A percentile compares a stretch with the other conserved stretches of the same genome.
Conservation (phyloP, 2,797 vertebrate genomes). For the Brotula barbata region DNA sequence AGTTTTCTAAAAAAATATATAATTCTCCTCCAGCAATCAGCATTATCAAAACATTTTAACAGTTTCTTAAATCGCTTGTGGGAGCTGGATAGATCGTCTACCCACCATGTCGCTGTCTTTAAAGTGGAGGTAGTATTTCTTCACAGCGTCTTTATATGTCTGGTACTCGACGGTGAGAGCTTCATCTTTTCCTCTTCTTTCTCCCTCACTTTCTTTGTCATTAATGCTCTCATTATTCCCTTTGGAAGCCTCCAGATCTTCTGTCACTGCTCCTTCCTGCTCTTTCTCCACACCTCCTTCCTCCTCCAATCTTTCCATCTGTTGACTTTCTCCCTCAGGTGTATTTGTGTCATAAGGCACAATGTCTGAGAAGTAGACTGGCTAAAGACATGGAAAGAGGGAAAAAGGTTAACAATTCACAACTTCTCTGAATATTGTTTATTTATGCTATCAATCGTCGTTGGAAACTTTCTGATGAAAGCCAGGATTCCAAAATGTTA, state of each 20-base stretch:
- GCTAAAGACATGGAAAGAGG: conserved; percentile 68
- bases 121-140: conserved; percentile 82
- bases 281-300: conserved; percentile 8
- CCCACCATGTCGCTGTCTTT: conserved; percentile 87
- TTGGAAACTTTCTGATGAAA: no score
- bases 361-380: conserved; percentile 84
- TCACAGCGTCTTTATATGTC: conserved; percentile 79
- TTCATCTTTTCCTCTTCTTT: conserved; percentile 6
- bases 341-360: conserved; percentile 58
- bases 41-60: no score
- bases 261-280: conserved; percentile 24
- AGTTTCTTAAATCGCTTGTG: no score
- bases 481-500: no score
- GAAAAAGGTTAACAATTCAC: no score
- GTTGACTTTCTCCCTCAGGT: conserved; percentile 8
- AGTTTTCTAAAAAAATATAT: no score
- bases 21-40: no score
- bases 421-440: no score
- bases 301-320: neutral
- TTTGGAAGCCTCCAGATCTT: conserved; percentile 6
- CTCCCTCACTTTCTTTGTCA: neutral
- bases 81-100: neutral
- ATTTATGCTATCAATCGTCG: no score
- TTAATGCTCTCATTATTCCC: neutral
- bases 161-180: conserved; percentile 56